Conservation (phyloP, 2,113 vertebrate species). For the Oostethus manadensis region DNA sequence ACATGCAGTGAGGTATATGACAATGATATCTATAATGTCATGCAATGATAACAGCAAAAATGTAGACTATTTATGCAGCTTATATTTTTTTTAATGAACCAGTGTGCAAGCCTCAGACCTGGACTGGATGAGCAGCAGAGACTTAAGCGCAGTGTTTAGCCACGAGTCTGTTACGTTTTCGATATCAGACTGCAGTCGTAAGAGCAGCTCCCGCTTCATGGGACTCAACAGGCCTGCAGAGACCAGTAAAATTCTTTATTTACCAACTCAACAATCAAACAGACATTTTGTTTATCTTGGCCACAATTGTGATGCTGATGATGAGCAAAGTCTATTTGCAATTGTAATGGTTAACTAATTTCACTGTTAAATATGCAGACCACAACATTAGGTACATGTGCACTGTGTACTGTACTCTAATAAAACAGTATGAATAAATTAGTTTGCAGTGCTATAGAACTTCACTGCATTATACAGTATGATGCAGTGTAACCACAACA, state of each 20-base stretch:
- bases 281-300: background rate
- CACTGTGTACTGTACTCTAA: background rate
- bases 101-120: conserved; percentile 69
- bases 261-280: background rate
- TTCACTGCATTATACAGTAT: too few species aligned
- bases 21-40: too few species aligned
- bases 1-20: too few species aligned
- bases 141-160: conserved; percentile 93
- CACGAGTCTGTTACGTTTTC: conserved; percentile 94
- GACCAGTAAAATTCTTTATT: background rate
- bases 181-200: conserved; percentile 85
- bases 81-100: background rate
- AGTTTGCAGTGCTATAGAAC: too few species aligned
- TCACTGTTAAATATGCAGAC: background rate
- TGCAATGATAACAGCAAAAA: too few species aligned
- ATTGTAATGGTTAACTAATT: background rate
- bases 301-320: background rate
- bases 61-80: too few species aligned
- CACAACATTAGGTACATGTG: background rate
- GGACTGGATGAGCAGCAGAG: conserved; percentile 92
- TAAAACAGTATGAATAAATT: background rate
- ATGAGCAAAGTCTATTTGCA: background rate
- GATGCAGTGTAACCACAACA: too few species aligned
- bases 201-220: conserved; percentile 85
- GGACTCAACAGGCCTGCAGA: conserved; percentile 85